These are phyloP conservation scores for Embidobia sp. DNA, from an alignment of 2,888 invertebrate species.

Conservation along the genomic window DNA sequence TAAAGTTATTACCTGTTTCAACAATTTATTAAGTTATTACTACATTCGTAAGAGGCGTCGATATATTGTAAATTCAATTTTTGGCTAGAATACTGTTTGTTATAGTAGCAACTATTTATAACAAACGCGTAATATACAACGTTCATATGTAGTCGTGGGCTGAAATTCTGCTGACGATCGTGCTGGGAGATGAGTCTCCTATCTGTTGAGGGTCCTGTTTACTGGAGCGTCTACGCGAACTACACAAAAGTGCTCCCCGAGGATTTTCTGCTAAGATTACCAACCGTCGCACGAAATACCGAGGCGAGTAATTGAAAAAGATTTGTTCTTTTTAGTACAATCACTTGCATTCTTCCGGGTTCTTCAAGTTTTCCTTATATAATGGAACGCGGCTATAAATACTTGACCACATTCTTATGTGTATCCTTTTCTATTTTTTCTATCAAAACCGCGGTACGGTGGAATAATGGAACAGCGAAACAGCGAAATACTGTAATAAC, in stretches of 20 bases:
- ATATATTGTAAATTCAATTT: too few species aligned
- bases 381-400: conserved; percentile 6
- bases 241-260: conserved; percentile 74
- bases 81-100: too few species aligned
- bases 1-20: too few species aligned
- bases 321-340: conserved; percentile 69
- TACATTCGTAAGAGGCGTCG: too few species aligned
- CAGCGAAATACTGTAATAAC: too few species aligned
- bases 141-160: conserved; percentile 76
- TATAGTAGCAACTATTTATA: too few species aligned
- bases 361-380: conserved; percentile 29
- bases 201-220: conserved; percentile 77
- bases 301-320: conserved; percentile 76
- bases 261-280: conserved; percentile 76
- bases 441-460: too few species aligned
- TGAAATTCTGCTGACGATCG: conserved; percentile 80
- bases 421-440: too few species aligned
- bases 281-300: conserved; percentile 68
- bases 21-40: too few species aligned
- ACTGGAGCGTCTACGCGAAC: conserved; percentile 74
- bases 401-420: not conserved
- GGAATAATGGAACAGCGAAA: too few species aligned
- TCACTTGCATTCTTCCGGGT: conserved; percentile 43
- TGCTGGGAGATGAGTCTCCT: conserved; percentile 73
- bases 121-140: conserved; percentile 29